These are phyloP conservation scores for Leptatherina wallacei DNA, from an alignment of 2,797 vertebrate genomes.

Conservation along the genomic window DNA sequence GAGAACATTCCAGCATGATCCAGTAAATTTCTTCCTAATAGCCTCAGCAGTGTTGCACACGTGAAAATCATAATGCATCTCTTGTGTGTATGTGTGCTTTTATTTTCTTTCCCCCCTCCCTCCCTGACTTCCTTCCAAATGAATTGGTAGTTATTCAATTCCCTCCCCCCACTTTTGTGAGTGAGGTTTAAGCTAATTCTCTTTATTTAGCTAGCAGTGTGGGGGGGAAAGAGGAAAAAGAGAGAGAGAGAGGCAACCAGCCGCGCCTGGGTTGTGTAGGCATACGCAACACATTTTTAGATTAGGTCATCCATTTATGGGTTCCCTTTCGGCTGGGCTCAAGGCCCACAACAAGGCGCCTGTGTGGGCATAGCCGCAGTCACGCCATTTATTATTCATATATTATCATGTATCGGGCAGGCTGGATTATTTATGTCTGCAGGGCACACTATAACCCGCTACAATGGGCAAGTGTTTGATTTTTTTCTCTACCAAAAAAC, in stretches of 20 bases:
- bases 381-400: slow-evolving; percentile 83
- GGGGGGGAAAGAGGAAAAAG: not conserved
- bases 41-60: slow-evolving; percentile 69
- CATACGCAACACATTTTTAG: slow-evolving; percentile 73
- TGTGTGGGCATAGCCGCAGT: slow-evolving; percentile 70
- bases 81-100: slow-evolving; percentile 58
- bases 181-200: slow-evolving; percentile 77
- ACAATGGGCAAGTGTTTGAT: slow-evolving; percentile 33
- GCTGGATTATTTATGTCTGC: slow-evolving; percentile 81
- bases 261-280: slow-evolving; percentile 52
- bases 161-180: slow-evolving; percentile 82
- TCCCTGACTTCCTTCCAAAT: slow-evolving; percentile 59
- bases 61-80: slow-evolving; percentile 78
- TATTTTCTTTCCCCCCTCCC: slow-evolving; percentile 26
- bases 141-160: slow-evolving; percentile 74
- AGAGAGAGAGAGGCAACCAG: slow-evolving; percentile 27
- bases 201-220: slow-evolving; percentile 73
- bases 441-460: slow-evolving; percentile 56
- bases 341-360: slow-evolving; percentile 63
- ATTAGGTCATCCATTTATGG: slow-evolving; percentile 80
- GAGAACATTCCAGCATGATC: slow-evolving; percentile 80
- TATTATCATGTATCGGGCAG: slow-evolving; percentile 79
- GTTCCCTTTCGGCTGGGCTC: slow-evolving; percentile 59
- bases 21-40: slow-evolving; percentile 76
- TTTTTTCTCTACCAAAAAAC: not conserved